Conservation (phyloP, 2,888 invertebrate genomes). For the Melanchra persicariae region DNA sequence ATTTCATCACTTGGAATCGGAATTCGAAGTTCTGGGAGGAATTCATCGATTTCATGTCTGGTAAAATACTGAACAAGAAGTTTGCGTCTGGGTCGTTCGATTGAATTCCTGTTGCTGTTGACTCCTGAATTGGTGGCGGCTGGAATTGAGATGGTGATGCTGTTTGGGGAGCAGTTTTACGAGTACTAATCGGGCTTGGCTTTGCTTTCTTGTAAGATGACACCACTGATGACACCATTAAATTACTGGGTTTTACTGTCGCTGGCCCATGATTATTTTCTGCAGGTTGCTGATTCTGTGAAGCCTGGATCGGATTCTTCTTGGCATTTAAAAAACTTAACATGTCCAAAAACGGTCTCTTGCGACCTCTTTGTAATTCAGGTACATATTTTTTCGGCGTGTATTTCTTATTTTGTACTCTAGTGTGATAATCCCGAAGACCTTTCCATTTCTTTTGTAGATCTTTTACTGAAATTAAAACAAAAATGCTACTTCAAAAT, state of each 20-base stretch:
- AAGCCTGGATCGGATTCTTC: conserved; percentile 4
- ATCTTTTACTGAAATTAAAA: conserved; percentile 66
- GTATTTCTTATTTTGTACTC: conserved; percentile 65
- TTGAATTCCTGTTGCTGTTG: conserved; percentile 8
- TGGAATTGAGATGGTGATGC: not conserved
- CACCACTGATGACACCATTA: not conserved
- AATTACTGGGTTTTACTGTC: conserved; percentile 10
- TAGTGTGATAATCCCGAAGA: conserved; percentile 67
- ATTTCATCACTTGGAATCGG: conserved; percentile 63
- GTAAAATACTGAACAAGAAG: conserved; percentile 60
- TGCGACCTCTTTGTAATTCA: conserved; percentile 53
- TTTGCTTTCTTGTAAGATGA: conserved; percentile 21
- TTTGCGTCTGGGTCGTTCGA: conserved; percentile 55
- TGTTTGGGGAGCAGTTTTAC: not conserved
- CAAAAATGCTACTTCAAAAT: not conserved
- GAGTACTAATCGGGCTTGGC: not conserved
- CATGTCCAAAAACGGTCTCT: conserved; percentile 61
- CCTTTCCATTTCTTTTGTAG: conserved; percentile 72
- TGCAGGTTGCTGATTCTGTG: conserved; percentile 16
- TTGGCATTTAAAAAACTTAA: conserved; percentile 57
- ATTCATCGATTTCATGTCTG: conserved; percentile 64
- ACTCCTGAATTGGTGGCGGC: conserved; percentile 12
- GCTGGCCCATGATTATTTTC: conserved; percentile 10
- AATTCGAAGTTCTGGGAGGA: conserved; percentile 61
- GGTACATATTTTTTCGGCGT: conserved; percentile 36